Base-by-base conservation (phyloP, 2,888 invertebrate species). In the Acanthopleura granulata region DNA sequence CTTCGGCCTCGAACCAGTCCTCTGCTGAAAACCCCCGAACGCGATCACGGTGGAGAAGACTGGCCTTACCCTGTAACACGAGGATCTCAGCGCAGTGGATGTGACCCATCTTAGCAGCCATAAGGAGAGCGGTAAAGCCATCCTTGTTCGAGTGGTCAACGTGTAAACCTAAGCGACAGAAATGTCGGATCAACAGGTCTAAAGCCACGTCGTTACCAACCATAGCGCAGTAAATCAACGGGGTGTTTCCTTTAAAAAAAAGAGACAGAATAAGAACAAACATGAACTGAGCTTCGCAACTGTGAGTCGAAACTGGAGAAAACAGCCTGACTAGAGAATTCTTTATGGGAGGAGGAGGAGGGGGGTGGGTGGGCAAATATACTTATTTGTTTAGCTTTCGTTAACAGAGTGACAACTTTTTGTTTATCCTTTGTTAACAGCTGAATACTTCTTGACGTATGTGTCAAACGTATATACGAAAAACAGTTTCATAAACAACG, bases 191-290 rank as follows among this genome's bases (percentile, higher is more conserved):
- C 18, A 89, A 79, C n/a, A 88, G 85, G 74, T 88, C 87, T 15
- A 87, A 83, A 9, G 86, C 88, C 4, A 85, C 82, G 77, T 89
- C 89, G 74, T 89, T 89, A 14, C 89, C 89, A 27, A 85, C 84
- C 76, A 82, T 84, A 0, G 88, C 85, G 74, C 85, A 83, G 82
- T 89, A 86, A 49, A 89, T 87, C 70, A 89, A 79, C 0, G 89
- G 84, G 0, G 88, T 89, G 75, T 88, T 88, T 22, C 89, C 89
- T 89, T 84, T 1, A 84, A 80, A 30, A 22, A 16, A n/a, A 74
- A 18, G 51, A 74, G 11, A 29, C 12, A 30, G 27, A 61, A 72
- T 12, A n/a, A 29, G 40, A 15, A 29, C 14, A 22, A 25, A 27
- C 11, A 1, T 69, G 11, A 22, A 29, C 16, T 40, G 9, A 40